Evolutionary conservation across 2,888 invertebrate genomes (phyloP).

Genomic region (Calliphora vomitoria): DNA sequence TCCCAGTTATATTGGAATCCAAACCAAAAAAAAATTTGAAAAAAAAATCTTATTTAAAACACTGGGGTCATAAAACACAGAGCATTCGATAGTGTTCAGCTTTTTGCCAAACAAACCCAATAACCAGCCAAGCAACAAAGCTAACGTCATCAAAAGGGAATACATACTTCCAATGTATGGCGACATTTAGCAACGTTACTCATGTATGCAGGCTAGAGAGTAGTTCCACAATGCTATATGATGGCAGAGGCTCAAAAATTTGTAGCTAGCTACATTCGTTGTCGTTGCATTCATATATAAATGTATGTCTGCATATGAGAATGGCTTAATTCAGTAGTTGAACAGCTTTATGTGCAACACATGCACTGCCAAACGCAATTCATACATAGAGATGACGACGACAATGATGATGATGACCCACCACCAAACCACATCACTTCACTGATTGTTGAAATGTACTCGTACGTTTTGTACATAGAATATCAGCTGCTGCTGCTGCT

Average conservation of each 20-base stretch:
- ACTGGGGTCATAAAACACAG: slow-evolving; percentile 52
- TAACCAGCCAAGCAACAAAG: slow-evolving; percentile 60
- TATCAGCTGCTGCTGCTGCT: slow-evolving; percentile 34
- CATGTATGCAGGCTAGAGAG: slow-evolving; percentile 8
- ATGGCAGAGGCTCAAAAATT: background rate
- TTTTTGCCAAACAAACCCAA: slow-evolving; percentile 57
- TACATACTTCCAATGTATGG: slow-evolving; percentile 19
- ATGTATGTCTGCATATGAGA: slow-evolving; percentile 1
- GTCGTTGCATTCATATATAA: no score
- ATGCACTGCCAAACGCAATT: slow-evolving; percentile 20
- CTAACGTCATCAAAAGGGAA: slow-evolving; percentile 30
- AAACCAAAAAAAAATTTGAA: background rate
- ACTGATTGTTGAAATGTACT: slow-evolving; percentile 27
- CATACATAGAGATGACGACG: slow-evolving; percentile 11
- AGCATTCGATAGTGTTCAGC: slow-evolving; percentile 41
- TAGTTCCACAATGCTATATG: slow-evolving; percentile 7
- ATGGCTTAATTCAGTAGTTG: slow-evolving; percentile 57
- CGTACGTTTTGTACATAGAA: background rate
- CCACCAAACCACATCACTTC: slow-evolving; percentile 34
- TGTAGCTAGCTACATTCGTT: background rate
- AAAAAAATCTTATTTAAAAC: slow-evolving; percentile 21
- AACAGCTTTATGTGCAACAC: slow-evolving; percentile 49
- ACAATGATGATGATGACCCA: slow-evolving; percentile 34
- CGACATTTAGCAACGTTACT: slow-evolving; percentile 34
- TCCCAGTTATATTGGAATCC: background rate